Conservation (phyloP, 2,797 vertebrate species). For the Euthynnus affinis region DNA sequence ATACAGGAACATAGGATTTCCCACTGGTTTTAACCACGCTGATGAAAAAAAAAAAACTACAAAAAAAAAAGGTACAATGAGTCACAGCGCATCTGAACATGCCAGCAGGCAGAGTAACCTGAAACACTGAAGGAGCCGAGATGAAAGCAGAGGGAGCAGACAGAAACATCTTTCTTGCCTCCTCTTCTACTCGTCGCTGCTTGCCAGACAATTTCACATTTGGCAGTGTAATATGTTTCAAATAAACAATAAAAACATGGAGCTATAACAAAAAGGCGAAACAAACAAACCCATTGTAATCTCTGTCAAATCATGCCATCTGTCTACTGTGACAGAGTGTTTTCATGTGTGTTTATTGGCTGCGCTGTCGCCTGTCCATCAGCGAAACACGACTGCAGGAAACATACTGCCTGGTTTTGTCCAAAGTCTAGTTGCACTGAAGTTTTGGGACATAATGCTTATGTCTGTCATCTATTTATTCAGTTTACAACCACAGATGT, state of each 20-base stretch:
- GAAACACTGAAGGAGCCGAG: constrained; percentile 50
- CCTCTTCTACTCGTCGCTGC: constrained; percentile 25
- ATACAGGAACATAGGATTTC: constrained; percentile 29
- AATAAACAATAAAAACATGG: constrained; percentile 63
- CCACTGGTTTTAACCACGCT: constrained; percentile 30
- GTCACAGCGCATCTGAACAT: constrained; percentile 55
- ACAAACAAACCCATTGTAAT: constrained; percentile 64
- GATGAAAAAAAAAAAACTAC: constrained; percentile 33
- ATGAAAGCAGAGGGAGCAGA: constrained; percentile 55
- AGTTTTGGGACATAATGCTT: constrained; percentile 15
- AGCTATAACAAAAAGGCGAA: constrained; percentile 60
- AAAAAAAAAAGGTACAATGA: constrained; percentile 35
- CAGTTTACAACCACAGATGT: constrained; percentile 9
- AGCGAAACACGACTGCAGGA: constrained; percentile 43
- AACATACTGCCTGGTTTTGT: constrained; percentile 29
- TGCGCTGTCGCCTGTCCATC: constrained; percentile 53
- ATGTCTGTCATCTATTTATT: constrained; percentile 22
- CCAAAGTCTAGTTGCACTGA: constrained; percentile 29
- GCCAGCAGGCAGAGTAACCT: constrained; percentile 57
- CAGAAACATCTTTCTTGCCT: constrained; percentile 49
- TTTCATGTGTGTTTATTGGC: constrained; percentile 40
- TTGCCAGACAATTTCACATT: constrained; percentile 59
- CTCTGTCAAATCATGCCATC: constrained; percentile 72
- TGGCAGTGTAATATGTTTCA: constrained; percentile 67
- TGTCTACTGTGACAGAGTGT: constrained; percentile 62